A percentile compares a stretch with the other conserved stretches of the same genome.
Evolutionary conservation across 2,797 vertebrate genomes (phyloP).

Genomic region (Periparus ater): DNA sequence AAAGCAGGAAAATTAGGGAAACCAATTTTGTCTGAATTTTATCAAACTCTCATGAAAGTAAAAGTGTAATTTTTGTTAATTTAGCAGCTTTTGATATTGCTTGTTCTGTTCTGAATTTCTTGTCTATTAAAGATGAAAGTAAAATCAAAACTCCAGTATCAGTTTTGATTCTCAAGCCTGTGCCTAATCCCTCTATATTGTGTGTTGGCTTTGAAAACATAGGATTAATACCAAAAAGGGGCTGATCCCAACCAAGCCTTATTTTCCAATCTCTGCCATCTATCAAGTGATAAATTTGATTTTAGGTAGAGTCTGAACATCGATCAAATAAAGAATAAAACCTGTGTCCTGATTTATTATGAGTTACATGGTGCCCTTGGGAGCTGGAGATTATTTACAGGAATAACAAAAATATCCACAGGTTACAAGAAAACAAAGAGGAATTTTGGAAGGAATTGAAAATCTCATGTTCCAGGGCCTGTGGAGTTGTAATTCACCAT

Average conservation of each 20-base stretch:
- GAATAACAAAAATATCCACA: neutral
- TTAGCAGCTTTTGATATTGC: neutral
- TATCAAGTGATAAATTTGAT: neutral
- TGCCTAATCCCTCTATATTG: neutral
- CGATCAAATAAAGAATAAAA: neutral
- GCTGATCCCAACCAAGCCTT: neutral
- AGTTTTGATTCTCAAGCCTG: neutral
- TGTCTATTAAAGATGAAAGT: neutral
- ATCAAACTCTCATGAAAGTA: neutral
- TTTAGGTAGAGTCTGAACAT: neutral
- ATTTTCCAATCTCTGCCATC: neutral
- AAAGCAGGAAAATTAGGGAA: neutral
- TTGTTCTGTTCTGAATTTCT: neutral
- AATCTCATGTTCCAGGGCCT: rapidly evolving
- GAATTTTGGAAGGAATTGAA: neutral
- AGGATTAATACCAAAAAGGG: neutral
- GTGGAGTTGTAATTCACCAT: neutral
- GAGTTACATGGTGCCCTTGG: neutral
- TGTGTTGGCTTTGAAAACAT: neutral
- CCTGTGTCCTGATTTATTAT: conserved; percentile 10
- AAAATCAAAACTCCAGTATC: neutral
- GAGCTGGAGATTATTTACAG: conserved; percentile 5
- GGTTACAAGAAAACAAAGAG: neutral
- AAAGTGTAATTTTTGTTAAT: neutral
- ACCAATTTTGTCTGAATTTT: neutral